These are phyloP conservation scores for Rousettus madagascariensis DNA, from an alignment of 2,797 vertebrate species.

Conservation along the genomic window DNA sequence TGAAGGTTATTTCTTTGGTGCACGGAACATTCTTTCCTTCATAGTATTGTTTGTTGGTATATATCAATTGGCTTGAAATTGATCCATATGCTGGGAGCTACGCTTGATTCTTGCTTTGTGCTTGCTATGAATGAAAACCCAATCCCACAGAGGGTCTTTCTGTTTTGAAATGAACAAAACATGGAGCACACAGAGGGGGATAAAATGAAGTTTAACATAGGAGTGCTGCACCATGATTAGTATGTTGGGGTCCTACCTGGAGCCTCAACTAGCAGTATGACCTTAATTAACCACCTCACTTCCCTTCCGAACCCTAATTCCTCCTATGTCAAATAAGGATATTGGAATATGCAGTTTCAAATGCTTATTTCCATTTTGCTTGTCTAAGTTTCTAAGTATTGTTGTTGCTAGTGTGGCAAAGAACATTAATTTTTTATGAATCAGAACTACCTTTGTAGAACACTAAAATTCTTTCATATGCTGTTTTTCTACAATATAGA, in stretches of 20 bases:
- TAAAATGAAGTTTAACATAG: background rate
- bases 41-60: conserved; percentile 1
- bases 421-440: conserved; percentile 38
- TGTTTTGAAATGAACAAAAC: background rate
- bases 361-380: background rate
- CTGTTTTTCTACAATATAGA: background rate
- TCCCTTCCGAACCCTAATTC: background rate
- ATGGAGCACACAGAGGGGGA: background rate
- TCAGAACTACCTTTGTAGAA: background rate
- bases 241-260: background rate
- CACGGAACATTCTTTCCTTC: background rate
- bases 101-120: background rate
- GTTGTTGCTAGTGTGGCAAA: background rate
- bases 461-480: background rate
- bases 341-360: background rate
- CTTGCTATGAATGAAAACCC: background rate
- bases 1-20: conserved; percentile 35
- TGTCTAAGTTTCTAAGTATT: background rate
- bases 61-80: conserved; percentile 38
- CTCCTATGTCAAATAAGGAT: background rate
- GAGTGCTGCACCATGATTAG: background rate
- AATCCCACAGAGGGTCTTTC: background rate
- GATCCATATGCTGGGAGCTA: background rate
- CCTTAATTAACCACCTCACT: background rate
- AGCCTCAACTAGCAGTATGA: background rate